Evolutionary conservation across 1,140 invertebrate genomes (phyloP).

Genomic region (Lepidurus packardi): DNA sequence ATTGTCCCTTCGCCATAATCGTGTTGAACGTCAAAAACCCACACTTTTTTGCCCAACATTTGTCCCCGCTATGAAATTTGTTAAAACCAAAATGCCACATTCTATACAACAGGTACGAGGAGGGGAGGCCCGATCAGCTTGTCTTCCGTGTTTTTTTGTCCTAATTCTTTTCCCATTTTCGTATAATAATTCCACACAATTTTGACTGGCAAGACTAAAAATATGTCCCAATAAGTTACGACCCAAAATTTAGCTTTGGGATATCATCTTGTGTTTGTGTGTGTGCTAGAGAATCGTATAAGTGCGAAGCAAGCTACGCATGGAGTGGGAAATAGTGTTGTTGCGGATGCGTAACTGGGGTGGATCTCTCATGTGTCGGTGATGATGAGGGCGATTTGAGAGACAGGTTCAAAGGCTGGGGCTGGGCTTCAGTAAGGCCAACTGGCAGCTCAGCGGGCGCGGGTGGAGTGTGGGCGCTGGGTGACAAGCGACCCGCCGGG

Average conservation of each 20-base stretch:
- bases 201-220: slow-evolving; percentile 21
- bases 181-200: not conserved
- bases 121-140: not conserved
- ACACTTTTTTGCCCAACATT: not conserved
- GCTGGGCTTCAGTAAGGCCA: slow-evolving; percentile 62
- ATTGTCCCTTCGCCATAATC: not conserved
- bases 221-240: not conserved
- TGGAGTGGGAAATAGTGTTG: slow-evolving; percentile 34
- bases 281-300: too few relatives aligned
- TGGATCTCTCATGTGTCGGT: slow-evolving; percentile 30
- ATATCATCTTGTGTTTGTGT: not conserved
- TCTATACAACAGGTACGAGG: slow-evolving; percentile 21
- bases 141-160: too few relatives aligned
- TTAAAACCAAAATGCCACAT: not conserved
- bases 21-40: not conserved
- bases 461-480: slow-evolving; percentile 41
- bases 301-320: not conserved
- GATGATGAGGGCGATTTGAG: slow-evolving; percentile 64
- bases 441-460: slow-evolving; percentile 68
- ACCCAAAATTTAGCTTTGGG: not conserved
- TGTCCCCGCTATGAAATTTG: not conserved
- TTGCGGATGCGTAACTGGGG: slow-evolving; percentile 26
- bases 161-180: not conserved
- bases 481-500: slow-evolving; percentile 45
- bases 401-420: slow-evolving; percentile 76